Base-by-base conservation (phyloP, 2,888 invertebrate species). In the Periphyllus acericola region DNA sequence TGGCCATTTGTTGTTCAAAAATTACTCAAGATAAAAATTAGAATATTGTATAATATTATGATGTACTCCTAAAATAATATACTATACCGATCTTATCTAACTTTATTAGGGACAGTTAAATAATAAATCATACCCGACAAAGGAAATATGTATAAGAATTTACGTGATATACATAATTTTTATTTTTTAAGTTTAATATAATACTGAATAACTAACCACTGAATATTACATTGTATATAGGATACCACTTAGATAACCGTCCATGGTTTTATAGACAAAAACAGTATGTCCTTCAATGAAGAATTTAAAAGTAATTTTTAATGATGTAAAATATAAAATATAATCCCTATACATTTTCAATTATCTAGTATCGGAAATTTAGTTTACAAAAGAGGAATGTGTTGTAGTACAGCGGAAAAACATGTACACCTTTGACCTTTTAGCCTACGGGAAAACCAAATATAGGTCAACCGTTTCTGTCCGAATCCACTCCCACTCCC, bases 401-500 rank as follows among this genome's bases (percentile, higher is more conserved):
- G 60, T 40, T 55, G 6, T 60, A 21, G 5, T 40, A 66, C 9
- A 32, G n/a, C n/a, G 60, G 32, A 83, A 66, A 84, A 66, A 68
- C 29, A 68, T 21, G 9, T 40, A 66, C n/a, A 76, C 32, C 19
- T 78, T 78, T 78, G 46, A 52, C 84, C 76, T 85, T 68, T 85
- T 78, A n/a, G 29, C 46, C 76, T 78, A 85, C 52, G n/a, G 68
- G 32, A 85, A 68, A 78, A 46, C n/a, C 9, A 74, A 78, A 78
- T 78, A 85, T 85, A 85, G 84, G 84, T 78, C 84, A 78, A 78
- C 46, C 19, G 25, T 78, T 85, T 78, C 34, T 34, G 46, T 76
- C 84, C 34, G 75, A 46, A 76, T 46, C 60, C 60, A 76, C 76
- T 84, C 66, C 29, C 66, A 40, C 46, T 46, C 14, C 40, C 66